Base-by-base conservation (phyloP, 2,113 vertebrate species). In the Thamnaconus septentrionalis region DNA sequence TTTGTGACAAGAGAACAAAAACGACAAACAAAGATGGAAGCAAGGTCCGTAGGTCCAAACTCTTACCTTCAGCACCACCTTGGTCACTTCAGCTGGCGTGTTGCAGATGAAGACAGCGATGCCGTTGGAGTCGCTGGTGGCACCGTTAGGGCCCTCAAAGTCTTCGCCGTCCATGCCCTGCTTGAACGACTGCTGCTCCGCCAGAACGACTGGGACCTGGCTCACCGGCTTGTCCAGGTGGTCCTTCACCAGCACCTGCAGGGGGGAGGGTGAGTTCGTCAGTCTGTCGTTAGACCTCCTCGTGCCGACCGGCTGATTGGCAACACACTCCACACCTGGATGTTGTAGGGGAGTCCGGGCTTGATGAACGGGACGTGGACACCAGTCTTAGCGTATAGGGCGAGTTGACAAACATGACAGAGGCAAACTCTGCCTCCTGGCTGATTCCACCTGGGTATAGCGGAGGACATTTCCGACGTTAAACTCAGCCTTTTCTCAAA, bases 291-390 rank as follows among this genome's bases (percentile, higher is more conserved):
- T 12, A 48, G 11, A 8, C 9, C n/a, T n/a, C 10, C 8, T 0
- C n/a, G 4, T 7, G 5, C 12, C 3, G 10, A 3, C 4, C 7
- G 50, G 50, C 50, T 52, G 1, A 3, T 5, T 12, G 50, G n/a
- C 50, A 6, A 47, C 50, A 12, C 65, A 3, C 8, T 97, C 96
- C 93, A 4, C 7, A 97, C 97, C 93, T 94, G 95, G 65, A 97
- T 78, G 58, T 85, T 80, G 78, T 93, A 97, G 0, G 97, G 95
- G 53, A 98, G 93, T 10, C 92, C 93, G 3, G 97, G 97, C 80
- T 97, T 99, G 90, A 98, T 89, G 81, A 94, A 98, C 5, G 92
- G 93, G 97, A 91, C 5, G 97, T 98, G 5, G 94, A 94, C 52
- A 96, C 68, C 81, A 98, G 87, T 47, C 79, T 90, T 79, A 98